A percentile compares a stretch with the other conserved stretches of the same genome.
Conservation (phyloP, 2,888 invertebrate species). For the Rhingia campestris region DNA sequence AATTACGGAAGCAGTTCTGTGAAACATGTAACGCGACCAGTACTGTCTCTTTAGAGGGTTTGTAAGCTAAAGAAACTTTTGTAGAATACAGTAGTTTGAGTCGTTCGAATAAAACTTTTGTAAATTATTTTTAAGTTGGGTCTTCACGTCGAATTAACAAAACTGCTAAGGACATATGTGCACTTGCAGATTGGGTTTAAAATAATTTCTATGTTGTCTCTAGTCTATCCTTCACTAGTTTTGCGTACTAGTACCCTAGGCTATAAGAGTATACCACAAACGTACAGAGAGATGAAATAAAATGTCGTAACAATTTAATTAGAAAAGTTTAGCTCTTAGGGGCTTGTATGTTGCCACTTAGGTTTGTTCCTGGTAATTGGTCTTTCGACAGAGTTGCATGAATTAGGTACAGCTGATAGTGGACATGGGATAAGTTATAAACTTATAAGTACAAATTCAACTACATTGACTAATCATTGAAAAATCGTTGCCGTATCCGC, state of each 20-base stretch:
- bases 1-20: not conserved
- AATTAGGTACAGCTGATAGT: not conserved
- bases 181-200: constrained; percentile 69
- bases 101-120: constrained; percentile 69
- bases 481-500: too few species aligned
- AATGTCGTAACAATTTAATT: constrained; percentile 71
- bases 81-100: constrained; percentile 50
- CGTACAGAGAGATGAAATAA: constrained; percentile 56
- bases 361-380: constrained; percentile 54
- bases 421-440: not conserved
- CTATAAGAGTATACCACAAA: constrained; percentile 13
- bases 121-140: constrained; percentile 73
- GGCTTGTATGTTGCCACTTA: not conserved
- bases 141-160: constrained; percentile 73
- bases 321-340: constrained; percentile 57
- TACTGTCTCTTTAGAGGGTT: not conserved
- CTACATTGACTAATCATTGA: too few species aligned
- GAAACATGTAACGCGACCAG: not conserved
- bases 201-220: constrained; percentile 58
- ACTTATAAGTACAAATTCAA: not conserved
- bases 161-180: constrained; percentile 71
- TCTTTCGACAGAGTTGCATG: constrained; percentile 7
- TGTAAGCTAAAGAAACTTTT: constrained; percentile 18
- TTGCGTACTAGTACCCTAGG: constrained; percentile 13
- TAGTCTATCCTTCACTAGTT: not conserved